These are phyloP conservation scores for Tachypleus tridentatus DNA, from an alignment of 1,140 invertebrate species.

Conservation along the genomic window DNA sequence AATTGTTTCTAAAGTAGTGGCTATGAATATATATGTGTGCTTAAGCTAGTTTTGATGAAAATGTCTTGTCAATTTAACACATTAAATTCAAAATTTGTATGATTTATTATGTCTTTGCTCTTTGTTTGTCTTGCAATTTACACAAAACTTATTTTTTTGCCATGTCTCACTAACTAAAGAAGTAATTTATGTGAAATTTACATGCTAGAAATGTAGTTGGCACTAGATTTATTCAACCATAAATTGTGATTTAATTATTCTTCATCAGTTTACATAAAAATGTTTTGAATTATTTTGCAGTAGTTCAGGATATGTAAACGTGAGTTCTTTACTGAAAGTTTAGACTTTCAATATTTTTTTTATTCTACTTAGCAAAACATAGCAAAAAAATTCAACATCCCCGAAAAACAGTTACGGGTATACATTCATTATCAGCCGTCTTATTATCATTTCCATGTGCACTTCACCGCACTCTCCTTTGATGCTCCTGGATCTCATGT, in stretches of 20 bases:
- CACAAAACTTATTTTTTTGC: too few species aligned
- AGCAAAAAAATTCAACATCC: conserved; percentile 60
- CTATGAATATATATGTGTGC: too few species aligned
- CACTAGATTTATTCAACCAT: neutral
- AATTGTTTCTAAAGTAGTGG: too few species aligned
- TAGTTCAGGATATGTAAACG: too few species aligned
- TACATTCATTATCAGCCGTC: conserved; percentile 95
- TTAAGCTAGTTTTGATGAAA: too few species aligned
- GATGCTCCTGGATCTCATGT: conserved; percentile 62
- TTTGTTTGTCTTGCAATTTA: too few species aligned
- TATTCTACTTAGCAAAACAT: conserved; percentile 52
- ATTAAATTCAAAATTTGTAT: too few species aligned
- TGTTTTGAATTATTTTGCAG: conserved; percentile 1
- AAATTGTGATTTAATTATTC: too few species aligned
- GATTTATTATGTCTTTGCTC: too few species aligned
- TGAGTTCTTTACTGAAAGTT: too few species aligned
- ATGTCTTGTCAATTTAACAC: too few species aligned
- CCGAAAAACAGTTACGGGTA: conserved; percentile 51
- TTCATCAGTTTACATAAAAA: conserved; percentile 1
- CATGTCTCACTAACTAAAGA: conserved; percentile 4
- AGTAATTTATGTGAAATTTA: conserved; percentile 1
- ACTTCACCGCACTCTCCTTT: conserved; percentile 73
- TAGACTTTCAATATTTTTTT: conserved; percentile 1
- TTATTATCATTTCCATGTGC: conserved; percentile 92
- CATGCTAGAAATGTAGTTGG: neutral